phyloP scores from a whole-genome alignment of 1,140 invertebrate species.

The Lysiphlebus fabarum region DNA sequence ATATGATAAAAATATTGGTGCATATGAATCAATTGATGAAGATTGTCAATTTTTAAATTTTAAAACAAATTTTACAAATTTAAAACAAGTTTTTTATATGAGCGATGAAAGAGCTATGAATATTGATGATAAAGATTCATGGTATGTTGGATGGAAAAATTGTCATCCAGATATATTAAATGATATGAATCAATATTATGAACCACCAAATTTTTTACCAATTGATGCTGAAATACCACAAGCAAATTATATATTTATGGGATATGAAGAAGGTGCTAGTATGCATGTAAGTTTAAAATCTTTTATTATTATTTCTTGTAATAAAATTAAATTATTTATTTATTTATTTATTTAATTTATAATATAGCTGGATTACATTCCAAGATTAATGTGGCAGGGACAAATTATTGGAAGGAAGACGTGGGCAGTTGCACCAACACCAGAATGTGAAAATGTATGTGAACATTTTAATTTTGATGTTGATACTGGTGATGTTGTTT shows the following conservation, averaged over 20 bases:
- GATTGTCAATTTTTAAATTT: slow-evolving; percentile 90
- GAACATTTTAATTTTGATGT: slow-evolving; percentile 72
- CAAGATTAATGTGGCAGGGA: slow-evolving; percentile 89
- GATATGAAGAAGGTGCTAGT: slow-evolving; percentile 84
- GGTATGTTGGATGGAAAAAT: slow-evolving; percentile 93
- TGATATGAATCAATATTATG: slow-evolving; percentile 75
- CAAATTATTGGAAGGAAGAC: slow-evolving; percentile 83
- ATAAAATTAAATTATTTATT: slow-evolving; percentile 17
- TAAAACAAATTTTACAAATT: slow-evolving; percentile 75
- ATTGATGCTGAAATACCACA: slow-evolving; percentile 81
- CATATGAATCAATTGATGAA: slow-evolving; percentile 67
- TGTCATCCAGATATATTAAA: slow-evolving; percentile 77
- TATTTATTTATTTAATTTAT: background rate
- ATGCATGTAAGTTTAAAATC: slow-evolving; percentile 76
- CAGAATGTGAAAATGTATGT: slow-evolving; percentile 83
- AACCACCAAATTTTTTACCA: slow-evolving; percentile 83
- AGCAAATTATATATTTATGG: slow-evolving; percentile 92
- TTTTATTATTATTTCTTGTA: slow-evolving; percentile 39
- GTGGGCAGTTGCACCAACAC: slow-evolving; percentile 81
- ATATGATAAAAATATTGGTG: slow-evolving; percentile 65
- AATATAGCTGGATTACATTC: slow-evolving; percentile 75
- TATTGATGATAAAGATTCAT: slow-evolving; percentile 63
- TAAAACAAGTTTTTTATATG: slow-evolving; percentile 80
- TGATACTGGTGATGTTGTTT: slow-evolving; percentile 79
- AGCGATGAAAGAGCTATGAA: slow-evolving; percentile 63